Conservation (phyloP, 2,113 vertebrate genomes). For the Eretmochelys imbricata region DNA sequence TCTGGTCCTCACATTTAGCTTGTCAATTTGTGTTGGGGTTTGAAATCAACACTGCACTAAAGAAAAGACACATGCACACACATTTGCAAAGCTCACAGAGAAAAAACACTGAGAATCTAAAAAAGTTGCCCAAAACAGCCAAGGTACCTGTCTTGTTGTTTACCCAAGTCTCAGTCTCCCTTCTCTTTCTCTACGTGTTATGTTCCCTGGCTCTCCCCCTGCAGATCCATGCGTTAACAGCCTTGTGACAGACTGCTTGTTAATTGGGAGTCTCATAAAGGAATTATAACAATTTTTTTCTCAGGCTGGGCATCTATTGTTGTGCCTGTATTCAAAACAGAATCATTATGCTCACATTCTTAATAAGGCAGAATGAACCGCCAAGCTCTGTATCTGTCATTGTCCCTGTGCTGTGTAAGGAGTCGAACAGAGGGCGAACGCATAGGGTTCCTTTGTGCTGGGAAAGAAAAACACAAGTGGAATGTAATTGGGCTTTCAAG, state of each 20-base stretch:
- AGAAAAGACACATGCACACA: too few relatives aligned
- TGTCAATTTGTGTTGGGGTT: too few relatives aligned
- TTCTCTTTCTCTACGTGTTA: neutral
- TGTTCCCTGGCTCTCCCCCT: neutral
- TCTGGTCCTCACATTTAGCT: accelerated
- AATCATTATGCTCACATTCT: neutral
- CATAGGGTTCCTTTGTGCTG: conserved; percentile 15
- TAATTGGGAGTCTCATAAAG: neutral
- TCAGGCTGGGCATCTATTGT: neutral
- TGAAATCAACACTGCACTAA: neutral
- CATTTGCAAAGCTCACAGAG: neutral
- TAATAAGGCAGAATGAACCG: neutral
- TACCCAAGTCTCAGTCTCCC: neutral
- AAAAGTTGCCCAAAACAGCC: neutral
- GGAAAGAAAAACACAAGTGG: neutral
- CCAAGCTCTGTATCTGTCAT: neutral
- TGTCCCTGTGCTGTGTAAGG: neutral
- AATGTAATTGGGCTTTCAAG: conserved; percentile 41
- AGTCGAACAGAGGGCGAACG: neutral
- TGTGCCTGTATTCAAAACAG: neutral
- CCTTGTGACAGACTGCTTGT: neutral
- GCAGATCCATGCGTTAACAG: conserved; percentile 9
- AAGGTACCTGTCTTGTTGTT: neutral
- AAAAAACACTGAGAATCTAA: neutral
- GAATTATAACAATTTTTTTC: neutral